phyloP scores from a whole-genome alignment of 2,797 vertebrate species.

The Lophotriccus pileatus region DNA sequence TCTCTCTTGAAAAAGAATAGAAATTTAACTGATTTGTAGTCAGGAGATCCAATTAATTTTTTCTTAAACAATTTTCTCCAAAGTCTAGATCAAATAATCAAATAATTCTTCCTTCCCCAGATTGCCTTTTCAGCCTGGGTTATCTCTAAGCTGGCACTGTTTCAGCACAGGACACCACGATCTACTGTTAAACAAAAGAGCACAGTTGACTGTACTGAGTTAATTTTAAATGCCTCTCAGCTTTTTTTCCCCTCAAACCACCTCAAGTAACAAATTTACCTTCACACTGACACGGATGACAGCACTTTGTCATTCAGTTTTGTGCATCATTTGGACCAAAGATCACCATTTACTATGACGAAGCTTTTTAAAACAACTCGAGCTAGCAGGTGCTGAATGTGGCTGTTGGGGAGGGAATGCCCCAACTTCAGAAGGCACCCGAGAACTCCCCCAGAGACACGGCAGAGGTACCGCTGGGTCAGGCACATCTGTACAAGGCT shows the following conservation, averaged over 20 bases:
- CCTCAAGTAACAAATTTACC: background rate
- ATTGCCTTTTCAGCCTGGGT: background rate
- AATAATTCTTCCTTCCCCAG: background rate
- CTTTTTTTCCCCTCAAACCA: background rate
- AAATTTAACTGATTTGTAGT: background rate
- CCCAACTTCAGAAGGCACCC: background rate
- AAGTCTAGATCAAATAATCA: background rate
- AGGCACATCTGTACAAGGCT: background rate
- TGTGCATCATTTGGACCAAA: background rate
- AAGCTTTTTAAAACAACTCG: background rate
- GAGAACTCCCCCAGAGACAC: background rate
- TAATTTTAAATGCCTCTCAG: background rate
- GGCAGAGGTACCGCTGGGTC: rapidly evolving
- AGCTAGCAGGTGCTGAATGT: background rate
- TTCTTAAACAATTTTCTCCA: background rate
- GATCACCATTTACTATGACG: background rate
- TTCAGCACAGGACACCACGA: background rate
- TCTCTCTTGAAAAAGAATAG: background rate
- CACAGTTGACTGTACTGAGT: background rate
- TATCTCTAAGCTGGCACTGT: background rate
- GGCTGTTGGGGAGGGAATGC: background rate
- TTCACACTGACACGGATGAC: background rate
- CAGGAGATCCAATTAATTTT: background rate
- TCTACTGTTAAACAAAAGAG: background rate
- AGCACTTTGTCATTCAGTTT: background rate